Conservation (phyloP, 2,888 invertebrate genomes). For the Chorisops tibialis region DNA sequence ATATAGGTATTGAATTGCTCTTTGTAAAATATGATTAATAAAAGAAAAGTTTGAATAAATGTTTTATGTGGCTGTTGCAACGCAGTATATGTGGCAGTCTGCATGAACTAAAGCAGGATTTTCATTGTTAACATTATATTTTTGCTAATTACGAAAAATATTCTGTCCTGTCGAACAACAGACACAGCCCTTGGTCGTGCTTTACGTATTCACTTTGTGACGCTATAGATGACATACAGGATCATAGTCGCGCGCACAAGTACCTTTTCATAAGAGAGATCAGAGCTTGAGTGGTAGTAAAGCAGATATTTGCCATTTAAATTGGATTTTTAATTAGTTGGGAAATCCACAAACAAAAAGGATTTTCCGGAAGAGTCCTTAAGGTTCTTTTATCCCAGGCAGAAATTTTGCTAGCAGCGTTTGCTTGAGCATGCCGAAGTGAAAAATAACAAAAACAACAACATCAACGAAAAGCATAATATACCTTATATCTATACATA, state of each 20-base stretch:
- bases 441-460: too few species aligned
- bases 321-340: slow-evolving; percentile 28
- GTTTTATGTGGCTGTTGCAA: too few species aligned
- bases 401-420: too few species aligned
- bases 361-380: slow-evolving; percentile 2
- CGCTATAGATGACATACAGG: not conserved
- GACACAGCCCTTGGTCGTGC: not conserved
- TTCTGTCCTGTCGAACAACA: slow-evolving; percentile 8
- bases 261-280: not conserved
- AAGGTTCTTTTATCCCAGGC: not conserved
- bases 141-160: slow-evolving; percentile 25
- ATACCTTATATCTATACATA: too few species aligned
- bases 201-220: slow-evolving; percentile 21
- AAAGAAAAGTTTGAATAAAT: too few species aligned
- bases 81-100: too few species aligned
- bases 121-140: slow-evolving; percentile 1
- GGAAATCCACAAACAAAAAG: slow-evolving; percentile 18
- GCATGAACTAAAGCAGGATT: too few species aligned
- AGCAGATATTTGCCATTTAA: slow-evolving; percentile 28
- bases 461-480: too few species aligned
- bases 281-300: slow-evolving; percentile 12
- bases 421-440: too few species aligned
- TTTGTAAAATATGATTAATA: too few species aligned
- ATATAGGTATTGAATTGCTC: too few species aligned
- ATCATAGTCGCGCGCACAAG: slow-evolving; percentile 9